Percentiles rank a stretch among this genome's conserved stretches.
Conservation (phyloP, 2,113 vertebrate genomes). For the crab-eating macaque (Macaca fascicularis) region T2T-MFA8v1.1 NC_088395.1:4418501-4419000, state of each 20-base stretch:
- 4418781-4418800: background rate
- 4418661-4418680: background rate
- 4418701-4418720: background rate
- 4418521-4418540: background rate
- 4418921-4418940: too few species aligned
- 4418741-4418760: background rate
- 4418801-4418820: background rate
- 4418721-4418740: background rate
- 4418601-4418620: background rate
- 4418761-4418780: background rate
- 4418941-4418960: background rate
- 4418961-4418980: background rate
- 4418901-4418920: background rate
- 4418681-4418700: background rate
- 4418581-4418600: background rate
- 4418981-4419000: background rate
- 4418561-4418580: background rate
- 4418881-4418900: too few species aligned
- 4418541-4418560: background rate
- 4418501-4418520: background rate
- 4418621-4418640: background rate
- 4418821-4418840: background rate
- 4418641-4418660: background rate
- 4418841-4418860: background rate
- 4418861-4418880: background rate